These are phyloP conservation scores for Magallana nippona DNA, from an alignment of 2,888 invertebrate species.

Conservation along the genomic window DNA sequence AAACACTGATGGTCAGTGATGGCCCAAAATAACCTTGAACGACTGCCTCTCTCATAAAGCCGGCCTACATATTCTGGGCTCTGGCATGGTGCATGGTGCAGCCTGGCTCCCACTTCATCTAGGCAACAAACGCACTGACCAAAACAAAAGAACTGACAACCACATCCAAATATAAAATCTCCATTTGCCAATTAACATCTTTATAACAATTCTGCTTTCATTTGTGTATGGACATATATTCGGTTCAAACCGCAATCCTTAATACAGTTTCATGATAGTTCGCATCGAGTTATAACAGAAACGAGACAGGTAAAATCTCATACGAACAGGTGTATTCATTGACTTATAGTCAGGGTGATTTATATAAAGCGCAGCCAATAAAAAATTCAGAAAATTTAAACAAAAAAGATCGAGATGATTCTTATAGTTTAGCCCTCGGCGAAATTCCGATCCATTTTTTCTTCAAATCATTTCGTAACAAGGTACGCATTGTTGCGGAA, in stretches of 20 bases:
- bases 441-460: slow-evolving; percentile 14
- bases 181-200: neutral
- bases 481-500: slow-evolving; percentile 14
- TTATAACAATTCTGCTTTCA: neutral
- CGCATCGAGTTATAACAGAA: neutral
- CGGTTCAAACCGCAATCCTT: neutral
- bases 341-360: neutral
- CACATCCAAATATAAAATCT: slow-evolving; percentile 17
- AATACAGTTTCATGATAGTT: neutral
- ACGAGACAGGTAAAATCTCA: neutral
- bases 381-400: slow-evolving; percentile 9
- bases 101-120: slow-evolving; percentile 10
- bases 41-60: slow-evolving; percentile 9
- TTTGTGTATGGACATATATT: neutral
- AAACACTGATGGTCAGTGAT: neutral
- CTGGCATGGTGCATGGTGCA: slow-evolving; percentile 4
- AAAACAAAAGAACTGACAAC: slow-evolving; percentile 24
- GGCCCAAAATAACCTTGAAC: neutral
- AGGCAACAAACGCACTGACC: slow-evolving; percentile 10
- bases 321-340: neutral
- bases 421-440: neutral
- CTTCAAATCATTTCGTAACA: slow-evolving; percentile 20
- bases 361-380: slow-evolving; percentile 17
- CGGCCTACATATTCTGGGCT: neutral
- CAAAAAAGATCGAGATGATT: slow-evolving; percentile 9